Conservation (phyloP, 2,797 vertebrate species). For the Hirundo rustica region DNA sequence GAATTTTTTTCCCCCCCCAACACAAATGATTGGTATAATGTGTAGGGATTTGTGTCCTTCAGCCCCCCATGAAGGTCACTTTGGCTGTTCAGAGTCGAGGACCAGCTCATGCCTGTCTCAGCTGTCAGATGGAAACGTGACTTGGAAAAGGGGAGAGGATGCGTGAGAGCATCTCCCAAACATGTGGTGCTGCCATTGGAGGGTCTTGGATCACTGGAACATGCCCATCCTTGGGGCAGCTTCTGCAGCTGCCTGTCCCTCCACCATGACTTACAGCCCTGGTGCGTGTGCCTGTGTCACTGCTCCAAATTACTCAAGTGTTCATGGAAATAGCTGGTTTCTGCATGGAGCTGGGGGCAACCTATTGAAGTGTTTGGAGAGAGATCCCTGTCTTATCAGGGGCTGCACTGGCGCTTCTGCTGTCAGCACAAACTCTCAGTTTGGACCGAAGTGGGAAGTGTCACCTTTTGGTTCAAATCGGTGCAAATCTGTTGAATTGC, state of each 20-base stretch:
- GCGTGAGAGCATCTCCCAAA: not conserved
- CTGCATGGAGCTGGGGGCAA: not conserved
- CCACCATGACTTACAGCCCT: rapidly evolving
- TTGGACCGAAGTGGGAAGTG: not conserved
- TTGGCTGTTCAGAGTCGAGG: not conserved
- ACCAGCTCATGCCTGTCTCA: not conserved
- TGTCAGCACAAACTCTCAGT: rapidly evolving
- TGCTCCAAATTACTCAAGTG: not conserved
- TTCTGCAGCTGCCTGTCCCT: not conserved
- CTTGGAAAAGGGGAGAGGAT: not conserved
- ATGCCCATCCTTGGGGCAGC: not conserved
- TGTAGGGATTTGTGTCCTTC: not conserved
- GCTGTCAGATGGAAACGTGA: not conserved
- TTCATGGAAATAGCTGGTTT: not conserved
- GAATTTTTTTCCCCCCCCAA: rapidly evolving
- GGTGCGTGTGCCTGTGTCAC: not conserved
- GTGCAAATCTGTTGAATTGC: not conserved
- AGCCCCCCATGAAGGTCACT: not conserved
- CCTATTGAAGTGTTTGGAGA: not conserved
- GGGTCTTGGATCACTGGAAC: not conserved
- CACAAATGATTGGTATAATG: not conserved
- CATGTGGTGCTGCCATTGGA: not conserved
- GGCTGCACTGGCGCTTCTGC: not conserved
- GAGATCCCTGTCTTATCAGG: not conserved
- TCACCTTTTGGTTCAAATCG: not conserved